Percentiles rank a stretch among this genome's conserved stretches.
phyloP scores from a whole-genome alignment of 2,888 invertebrate species.

The Tetragonula carbonaria region DNA sequence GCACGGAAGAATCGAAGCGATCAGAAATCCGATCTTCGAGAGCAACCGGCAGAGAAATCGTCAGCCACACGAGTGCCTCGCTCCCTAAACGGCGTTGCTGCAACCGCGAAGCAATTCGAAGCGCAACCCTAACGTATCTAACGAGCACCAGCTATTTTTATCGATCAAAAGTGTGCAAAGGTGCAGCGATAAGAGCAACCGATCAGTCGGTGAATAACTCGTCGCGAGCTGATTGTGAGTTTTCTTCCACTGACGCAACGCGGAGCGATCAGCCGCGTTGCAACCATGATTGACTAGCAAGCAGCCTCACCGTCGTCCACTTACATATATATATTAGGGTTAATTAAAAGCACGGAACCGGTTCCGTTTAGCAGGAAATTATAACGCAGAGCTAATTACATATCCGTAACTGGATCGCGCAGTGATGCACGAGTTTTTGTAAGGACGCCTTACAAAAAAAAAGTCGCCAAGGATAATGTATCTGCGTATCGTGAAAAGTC shows the following conservation, averaged over 20 bases:
- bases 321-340: not conserved
- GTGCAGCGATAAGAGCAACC: constrained; percentile 54
- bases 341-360: constrained; percentile 28
- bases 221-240: constrained; percentile 25
- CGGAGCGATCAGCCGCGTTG: constrained; percentile 9
- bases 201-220: constrained; percentile 54
- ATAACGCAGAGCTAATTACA: constrained; percentile 29
- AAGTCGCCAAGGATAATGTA: not conserved
- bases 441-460: not conserved
- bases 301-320: not conserved
- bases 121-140: constrained; percentile 65
- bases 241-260: constrained; percentile 49
- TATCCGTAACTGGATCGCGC: constrained; percentile 1
- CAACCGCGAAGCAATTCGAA: constrained; percentile 34
- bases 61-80: constrained; percentile 48
- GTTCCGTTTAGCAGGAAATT: constrained; percentile 6
- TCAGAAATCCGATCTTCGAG: constrained; percentile 9
- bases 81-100: constrained; percentile 51
- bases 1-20: constrained; percentile 10
- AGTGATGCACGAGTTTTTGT: constrained; percentile 13
- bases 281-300: not conserved
- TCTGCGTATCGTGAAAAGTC: not conserved
- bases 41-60: constrained; percentile 39
- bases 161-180: constrained; percentile 46
- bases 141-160: constrained; percentile 66